Percentiles rank a stretch among this genome's conserved stretches.
Conservation (phyloP, 2,888 invertebrate species). For the Xylophagus ater region DNA sequence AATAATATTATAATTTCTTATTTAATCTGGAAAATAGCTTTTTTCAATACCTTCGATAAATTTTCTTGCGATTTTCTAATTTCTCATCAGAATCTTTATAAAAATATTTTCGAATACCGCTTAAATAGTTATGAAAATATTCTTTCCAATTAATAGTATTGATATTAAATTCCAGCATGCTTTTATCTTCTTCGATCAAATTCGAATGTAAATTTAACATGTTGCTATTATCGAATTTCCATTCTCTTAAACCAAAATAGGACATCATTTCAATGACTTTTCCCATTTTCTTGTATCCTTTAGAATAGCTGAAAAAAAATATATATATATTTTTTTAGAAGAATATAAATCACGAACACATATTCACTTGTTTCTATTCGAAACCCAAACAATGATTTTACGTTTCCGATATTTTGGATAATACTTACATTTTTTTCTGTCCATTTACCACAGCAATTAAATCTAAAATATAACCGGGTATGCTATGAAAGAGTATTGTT, state of each 20-base stretch:
- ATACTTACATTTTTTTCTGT: conserved; percentile 39
- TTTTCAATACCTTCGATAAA: conserved; percentile 17
- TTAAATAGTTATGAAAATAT: conserved; percentile 54
- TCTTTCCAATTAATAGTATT: conserved; percentile 52
- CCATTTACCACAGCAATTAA: conserved; percentile 37
- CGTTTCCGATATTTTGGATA: neutral
- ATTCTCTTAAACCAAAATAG: conserved; percentile 38
- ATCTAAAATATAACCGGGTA: conserved; percentile 40
- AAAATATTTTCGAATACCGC: conserved; percentile 55
- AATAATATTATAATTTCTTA: conserved; percentile 9
- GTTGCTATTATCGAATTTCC: conserved; percentile 36
- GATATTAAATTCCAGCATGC: conserved; percentile 46
- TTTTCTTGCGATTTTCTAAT: conserved; percentile 6
- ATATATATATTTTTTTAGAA: neutral
- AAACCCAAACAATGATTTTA: neutral
- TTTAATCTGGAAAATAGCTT: conserved; percentile 5
- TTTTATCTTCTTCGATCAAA: conserved; percentile 24
- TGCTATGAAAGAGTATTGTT: conserved; percentile 37
- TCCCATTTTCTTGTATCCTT: conserved; percentile 35
- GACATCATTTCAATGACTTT: conserved; percentile 39
- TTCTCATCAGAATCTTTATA: conserved; percentile 48
- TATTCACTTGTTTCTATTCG: neutral
- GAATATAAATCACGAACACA: neutral
- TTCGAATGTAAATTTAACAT: conserved; percentile 33
- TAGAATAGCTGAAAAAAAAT: conserved; percentile 27